Evolutionary conservation across 2,888 invertebrate species (phyloP).

Genomic region (Aethes cnicana): DNA sequence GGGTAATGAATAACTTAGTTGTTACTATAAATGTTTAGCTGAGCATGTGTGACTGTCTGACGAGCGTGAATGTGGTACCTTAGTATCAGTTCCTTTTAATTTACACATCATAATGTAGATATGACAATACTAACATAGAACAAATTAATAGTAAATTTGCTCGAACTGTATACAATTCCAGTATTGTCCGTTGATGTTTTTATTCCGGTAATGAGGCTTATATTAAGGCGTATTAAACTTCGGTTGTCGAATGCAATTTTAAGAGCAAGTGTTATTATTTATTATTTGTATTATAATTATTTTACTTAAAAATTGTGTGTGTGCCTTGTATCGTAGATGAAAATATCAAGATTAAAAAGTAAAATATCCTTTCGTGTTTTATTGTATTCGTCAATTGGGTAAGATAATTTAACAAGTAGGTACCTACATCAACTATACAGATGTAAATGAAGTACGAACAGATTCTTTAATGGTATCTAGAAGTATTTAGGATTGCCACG

Average conservation of each 20-base stretch:
- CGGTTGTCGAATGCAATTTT: constrained; percentile 63
- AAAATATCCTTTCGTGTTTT: constrained; percentile 75
- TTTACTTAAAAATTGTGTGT: constrained; percentile 84
- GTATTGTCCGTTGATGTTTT: constrained; percentile 55
- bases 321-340: constrained; percentile 87
- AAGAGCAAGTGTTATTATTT: constrained; percentile 74
- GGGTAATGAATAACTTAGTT: constrained; percentile 75
- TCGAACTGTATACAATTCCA: constrained; percentile 37
- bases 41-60: constrained; percentile 75
- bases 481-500: no score
- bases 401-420: no score
- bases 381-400: no score
- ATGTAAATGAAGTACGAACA: no score
- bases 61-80: constrained; percentile 74
- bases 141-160: constrained; percentile 31
- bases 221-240: constrained; percentile 43
- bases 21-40: constrained; percentile 82
- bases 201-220: constrained; percentile 53
- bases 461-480: no score
- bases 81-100: constrained; percentile 65
- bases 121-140: constrained; percentile 51
- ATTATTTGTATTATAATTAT: constrained; percentile 75
- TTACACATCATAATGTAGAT: constrained; percentile 44
- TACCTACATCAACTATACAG: no score
- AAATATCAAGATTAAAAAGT: constrained; percentile 84